A percentile compares a stretch with the other conserved stretches of the same genome.
Conservation (phyloP, 1,140 invertebrate species). For the Hyles euphorbiae region DNA sequence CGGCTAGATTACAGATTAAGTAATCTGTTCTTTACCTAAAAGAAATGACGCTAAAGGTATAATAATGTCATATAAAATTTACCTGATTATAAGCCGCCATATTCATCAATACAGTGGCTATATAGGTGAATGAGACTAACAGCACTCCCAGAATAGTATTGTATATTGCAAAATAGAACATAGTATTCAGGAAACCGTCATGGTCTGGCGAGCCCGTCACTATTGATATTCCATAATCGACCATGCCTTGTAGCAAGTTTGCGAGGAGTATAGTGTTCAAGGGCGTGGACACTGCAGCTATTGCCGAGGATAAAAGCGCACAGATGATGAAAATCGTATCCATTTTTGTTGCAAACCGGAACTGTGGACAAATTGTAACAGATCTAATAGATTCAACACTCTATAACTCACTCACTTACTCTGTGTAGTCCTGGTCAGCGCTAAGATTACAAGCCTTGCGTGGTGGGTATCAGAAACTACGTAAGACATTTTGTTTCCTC, state of each 20-base stretch:
- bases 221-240: constrained; percentile 44
- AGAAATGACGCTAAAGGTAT: too few species aligned
- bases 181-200: constrained; percentile 58
- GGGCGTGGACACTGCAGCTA: constrained; percentile 79
- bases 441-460: too few species aligned
- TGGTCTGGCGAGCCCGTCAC: constrained; percentile 23
- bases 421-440: too few species aligned
- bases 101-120: constrained; percentile 81
- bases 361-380: constrained; percentile 75
- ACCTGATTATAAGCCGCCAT: constrained; percentile 82
- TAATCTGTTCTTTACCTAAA: too few species aligned
- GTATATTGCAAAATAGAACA: constrained; percentile 76
- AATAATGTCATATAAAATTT: constrained; percentile 23
- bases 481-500: too few species aligned
- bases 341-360: constrained; percentile 75
- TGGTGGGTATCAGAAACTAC: too few species aligned
- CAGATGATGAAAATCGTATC: constrained; percentile 79
- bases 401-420: too few species aligned
- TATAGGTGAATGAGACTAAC: constrained; percentile 78
- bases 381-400: too few species aligned
- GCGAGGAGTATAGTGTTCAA: constrained; percentile 83
- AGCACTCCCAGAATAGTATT: constrained; percentile 77
- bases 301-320: constrained; percentile 76
- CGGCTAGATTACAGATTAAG: too few species aligned
- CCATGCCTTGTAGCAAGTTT: constrained; percentile 77